Conservation (phyloP, 2,888 invertebrate species). For the Miltochrista miniata region DNA sequence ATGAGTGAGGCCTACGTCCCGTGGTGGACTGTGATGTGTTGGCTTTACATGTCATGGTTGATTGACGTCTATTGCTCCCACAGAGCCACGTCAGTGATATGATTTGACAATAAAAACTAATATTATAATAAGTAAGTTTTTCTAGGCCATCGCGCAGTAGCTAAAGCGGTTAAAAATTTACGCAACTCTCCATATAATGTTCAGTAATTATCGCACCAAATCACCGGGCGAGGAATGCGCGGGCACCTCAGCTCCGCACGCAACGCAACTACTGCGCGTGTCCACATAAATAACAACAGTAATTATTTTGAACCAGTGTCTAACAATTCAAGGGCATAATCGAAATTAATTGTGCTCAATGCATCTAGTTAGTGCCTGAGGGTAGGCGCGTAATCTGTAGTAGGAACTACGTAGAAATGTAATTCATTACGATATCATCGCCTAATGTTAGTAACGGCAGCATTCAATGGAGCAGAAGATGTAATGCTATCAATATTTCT, state of each 20-base stretch:
- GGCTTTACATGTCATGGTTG: no score
- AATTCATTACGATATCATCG: neutral
- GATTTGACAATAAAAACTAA: no score
- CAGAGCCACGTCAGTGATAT: no score
- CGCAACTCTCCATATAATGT: constrained; percentile 60
- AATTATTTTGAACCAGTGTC: constrained; percentile 61
- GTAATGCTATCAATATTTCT: no score
- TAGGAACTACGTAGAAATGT: constrained; percentile 14
- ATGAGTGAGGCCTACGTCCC: no score
- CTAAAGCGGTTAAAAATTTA: constrained; percentile 47
- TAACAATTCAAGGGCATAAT: constrained; percentile 63
- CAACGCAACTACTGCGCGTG: constrained; percentile 53
- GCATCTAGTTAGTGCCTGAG: constrained; percentile 32
- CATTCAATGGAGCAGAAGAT: neutral
- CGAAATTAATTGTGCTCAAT: constrained; percentile 42
- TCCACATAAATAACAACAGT: constrained; percentile 53
- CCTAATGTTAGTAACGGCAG: no score
- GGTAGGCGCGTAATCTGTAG: constrained; percentile 17
- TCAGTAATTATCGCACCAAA: constrained; percentile 64
- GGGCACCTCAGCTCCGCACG: constrained; percentile 47
- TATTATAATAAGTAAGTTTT: constrained; percentile 29
- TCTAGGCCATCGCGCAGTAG: constrained; percentile 56
- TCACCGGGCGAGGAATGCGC: constrained; percentile 50
- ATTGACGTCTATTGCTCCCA: no score
- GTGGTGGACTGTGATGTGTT: no score